Evolutionary conservation across 2,888 invertebrate species (phyloP), one percentile per base, ranked within the genome.

Genomic region (Eupelmus urozonus): DNA sequence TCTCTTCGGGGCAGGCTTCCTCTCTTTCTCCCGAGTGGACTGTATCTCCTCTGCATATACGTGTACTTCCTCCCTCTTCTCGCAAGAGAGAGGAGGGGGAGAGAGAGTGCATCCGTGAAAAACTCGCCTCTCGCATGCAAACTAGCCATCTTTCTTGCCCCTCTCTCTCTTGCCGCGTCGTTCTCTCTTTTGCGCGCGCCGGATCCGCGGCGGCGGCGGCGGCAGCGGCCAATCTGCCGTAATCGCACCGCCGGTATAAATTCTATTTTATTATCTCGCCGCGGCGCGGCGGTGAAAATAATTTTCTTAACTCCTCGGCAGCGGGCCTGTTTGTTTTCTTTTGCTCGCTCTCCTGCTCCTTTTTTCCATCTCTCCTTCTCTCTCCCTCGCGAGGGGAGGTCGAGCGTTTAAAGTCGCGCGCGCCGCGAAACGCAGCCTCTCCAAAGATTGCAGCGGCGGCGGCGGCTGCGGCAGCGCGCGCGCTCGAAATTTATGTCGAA

Each of bases 401-500:
- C 45, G 29, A n/a, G 57, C 65, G 73, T 57, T 77, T 60, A 34
- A 51, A 62, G 53, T 62, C 62, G 51, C 77, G 45, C 71, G 29
- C 60, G n/a, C 25, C 62, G 45, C 45, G 2, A 16, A 49, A 42
- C 49, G 65, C 65, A 40, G 7, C 5, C 55, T 29, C 59, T 27
- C n/a, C 59, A 63, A 67, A 69, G 69, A 65, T 71, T 66, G 51
- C 62, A 57, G 40, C 55, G 72, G 57, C 57, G 45, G 77, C 59
- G 40, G 57, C 66, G 13, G 40, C 65, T 55, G 45, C 55, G 53
- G 73, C 76, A 59, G 70, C 70, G 18, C 23, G 70, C 71, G 71
- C 65, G 77, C 73, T 76, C 76, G 78, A 80, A 80, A 80, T 80
- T 80, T 80, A 80, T 80, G 80, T 79, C 78, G 78, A 73, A 76